Percentiles rank a stretch among this genome's conserved stretches.
These are phyloP conservation scores for Caenorhabditis zanzibari DNA, from an alignment of 2,888 invertebrate genomes.

Conservation along the genomic window DNA sequence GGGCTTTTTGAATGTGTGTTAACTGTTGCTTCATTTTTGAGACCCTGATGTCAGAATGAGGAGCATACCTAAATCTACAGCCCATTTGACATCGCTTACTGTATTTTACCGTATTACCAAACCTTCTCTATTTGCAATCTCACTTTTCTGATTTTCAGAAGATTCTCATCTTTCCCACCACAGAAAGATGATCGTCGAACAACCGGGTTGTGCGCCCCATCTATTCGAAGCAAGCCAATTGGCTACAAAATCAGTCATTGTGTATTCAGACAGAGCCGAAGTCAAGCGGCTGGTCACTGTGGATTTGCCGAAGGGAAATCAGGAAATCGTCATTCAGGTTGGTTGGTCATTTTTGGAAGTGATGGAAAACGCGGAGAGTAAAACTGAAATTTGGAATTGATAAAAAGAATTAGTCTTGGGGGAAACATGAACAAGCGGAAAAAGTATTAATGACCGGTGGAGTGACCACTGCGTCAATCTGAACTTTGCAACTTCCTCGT, in stretches of 20 bases:
- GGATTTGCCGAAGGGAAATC: conserved; percentile 75
- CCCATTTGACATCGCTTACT: too few relatives aligned
- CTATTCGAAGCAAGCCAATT: conserved; percentile 74
- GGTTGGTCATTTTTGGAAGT: conserved; percentile 2
- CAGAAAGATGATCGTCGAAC: conserved; percentile 45
- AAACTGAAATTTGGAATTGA: background rate
- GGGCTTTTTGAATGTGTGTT: too few relatives aligned
- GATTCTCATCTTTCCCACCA: background rate
- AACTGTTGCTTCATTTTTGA: too few relatives aligned
- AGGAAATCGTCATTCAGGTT: conserved; percentile 78
- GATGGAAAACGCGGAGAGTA: background rate
- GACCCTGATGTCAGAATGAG: too few relatives aligned
- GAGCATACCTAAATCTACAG: too few relatives aligned
- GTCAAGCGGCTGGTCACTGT: conserved; percentile 77
- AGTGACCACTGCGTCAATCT: conserved; percentile 24
- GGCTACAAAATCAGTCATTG: conserved; percentile 79
- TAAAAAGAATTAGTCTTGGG: background rate
- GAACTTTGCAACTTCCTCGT: conserved; percentile 24
- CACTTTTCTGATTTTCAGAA: background rate
- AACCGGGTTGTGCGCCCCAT: conserved; percentile 45
- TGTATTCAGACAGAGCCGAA: conserved; percentile 81
- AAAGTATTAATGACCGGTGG: conserved; percentile 17
- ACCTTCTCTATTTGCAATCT: too few relatives aligned
- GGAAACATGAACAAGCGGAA: background rate
- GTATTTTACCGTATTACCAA: too few relatives aligned